These are phyloP conservation scores for Drosophila eugracilis DNA, from an alignment of 1,140 invertebrate genomes.

Conservation along the genomic window DNA sequence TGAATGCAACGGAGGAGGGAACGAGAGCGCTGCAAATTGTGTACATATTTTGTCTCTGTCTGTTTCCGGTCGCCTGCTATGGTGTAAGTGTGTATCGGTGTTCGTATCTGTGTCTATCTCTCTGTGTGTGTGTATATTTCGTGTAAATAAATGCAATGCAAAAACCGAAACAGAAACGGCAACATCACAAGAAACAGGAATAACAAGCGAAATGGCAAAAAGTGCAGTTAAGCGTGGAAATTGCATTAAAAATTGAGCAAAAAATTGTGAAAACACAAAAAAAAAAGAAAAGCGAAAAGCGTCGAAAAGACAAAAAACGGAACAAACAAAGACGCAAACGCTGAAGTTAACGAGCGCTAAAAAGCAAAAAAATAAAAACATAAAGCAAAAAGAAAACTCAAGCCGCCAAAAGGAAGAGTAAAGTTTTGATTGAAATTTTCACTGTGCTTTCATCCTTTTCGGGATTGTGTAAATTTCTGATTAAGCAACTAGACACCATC, in stretches of 20 bases:
- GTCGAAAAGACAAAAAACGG: slow-evolving; percentile 37
- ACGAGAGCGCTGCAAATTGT: slow-evolving; percentile 59
- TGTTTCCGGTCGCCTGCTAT: slow-evolving; percentile 18
- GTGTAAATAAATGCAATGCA: slow-evolving; percentile 79
- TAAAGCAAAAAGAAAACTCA: slow-evolving; percentile 13
- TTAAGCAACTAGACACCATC: slow-evolving; percentile 53
- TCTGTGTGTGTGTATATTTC: slow-evolving; percentile 39
- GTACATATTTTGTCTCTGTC: slow-evolving; percentile 63
- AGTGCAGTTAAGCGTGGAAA: slow-evolving; percentile 81
- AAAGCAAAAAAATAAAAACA: slow-evolving; percentile 61
- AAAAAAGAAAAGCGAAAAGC: no score
- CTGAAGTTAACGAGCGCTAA: slow-evolving; percentile 74
- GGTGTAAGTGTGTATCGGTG: slow-evolving; percentile 26
- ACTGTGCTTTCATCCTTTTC: slow-evolving; percentile 68
- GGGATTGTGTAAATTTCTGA: slow-evolving; percentile 78
- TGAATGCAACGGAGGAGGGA: slow-evolving; percentile 25
- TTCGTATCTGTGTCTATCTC: slow-evolving; percentile 2
- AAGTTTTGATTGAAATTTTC: slow-evolving; percentile 82
- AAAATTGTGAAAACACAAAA: slow-evolving; percentile 53
- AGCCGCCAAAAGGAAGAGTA: slow-evolving; percentile 32
- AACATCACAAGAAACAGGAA: slow-evolving; percentile 35
- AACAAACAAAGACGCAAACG: slow-evolving; percentile 50
- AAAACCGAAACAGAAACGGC: slow-evolving; percentile 50
- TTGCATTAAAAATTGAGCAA: slow-evolving; percentile 80
- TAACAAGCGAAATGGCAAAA: slow-evolving; percentile 65